These are phyloP conservation scores for Zaprionus bogoriensis DNA, from an alignment of 2,888 invertebrate species.

Conservation along the genomic window DNA sequence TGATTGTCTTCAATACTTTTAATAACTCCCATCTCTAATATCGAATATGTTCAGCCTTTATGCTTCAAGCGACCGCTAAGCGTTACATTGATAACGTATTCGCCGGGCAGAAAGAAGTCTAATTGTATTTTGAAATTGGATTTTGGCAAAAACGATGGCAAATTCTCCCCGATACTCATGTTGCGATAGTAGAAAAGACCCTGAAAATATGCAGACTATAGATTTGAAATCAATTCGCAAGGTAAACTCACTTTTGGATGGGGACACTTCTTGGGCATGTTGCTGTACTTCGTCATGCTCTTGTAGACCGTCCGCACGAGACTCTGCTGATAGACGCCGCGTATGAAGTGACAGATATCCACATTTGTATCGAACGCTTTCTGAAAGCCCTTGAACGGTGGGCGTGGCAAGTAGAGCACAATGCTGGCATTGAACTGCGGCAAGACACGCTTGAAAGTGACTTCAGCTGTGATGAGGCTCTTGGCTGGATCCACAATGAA, in stretches of 20 bases:
- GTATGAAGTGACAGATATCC: slow-evolving; percentile 39
- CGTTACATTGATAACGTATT: slow-evolving; percentile 6
- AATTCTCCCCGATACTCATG: slow-evolving; percentile 39
- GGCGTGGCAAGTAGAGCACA: slow-evolving; percentile 11
- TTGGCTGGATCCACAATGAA: slow-evolving; percentile 5
- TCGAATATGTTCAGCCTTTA: neutral
- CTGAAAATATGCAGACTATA: slow-evolving; percentile 11
- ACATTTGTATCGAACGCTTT: slow-evolving; percentile 20
- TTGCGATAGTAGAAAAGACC: slow-evolving; percentile 45
- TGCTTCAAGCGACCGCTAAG: slow-evolving; percentile 3
- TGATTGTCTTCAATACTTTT: no score
- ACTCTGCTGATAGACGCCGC: slow-evolving; percentile 1
- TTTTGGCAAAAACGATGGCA: slow-evolving; percentile 39
- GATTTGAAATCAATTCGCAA: no score
- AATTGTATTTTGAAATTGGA: slow-evolving; percentile 22
- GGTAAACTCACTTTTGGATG: slow-evolving; percentile 20
- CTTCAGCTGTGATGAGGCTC: slow-evolving; percentile 9
- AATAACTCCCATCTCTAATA: no score
- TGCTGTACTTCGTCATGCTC: slow-evolving; percentile 21
- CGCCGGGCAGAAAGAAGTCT: slow-evolving; percentile 6
- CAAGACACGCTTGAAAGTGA: slow-evolving; percentile 2
- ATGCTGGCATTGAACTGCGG: neutral
- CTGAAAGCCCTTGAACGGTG: slow-evolving; percentile 7
- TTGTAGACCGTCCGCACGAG: slow-evolving; percentile 1
- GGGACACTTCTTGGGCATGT: slow-evolving; percentile 40